Percentiles rank a stretch among this genome's conserved stretches.
Conservation (phyloP, 2,113 vertebrate genomes). For the Corythoichthys intestinalis region DNA sequence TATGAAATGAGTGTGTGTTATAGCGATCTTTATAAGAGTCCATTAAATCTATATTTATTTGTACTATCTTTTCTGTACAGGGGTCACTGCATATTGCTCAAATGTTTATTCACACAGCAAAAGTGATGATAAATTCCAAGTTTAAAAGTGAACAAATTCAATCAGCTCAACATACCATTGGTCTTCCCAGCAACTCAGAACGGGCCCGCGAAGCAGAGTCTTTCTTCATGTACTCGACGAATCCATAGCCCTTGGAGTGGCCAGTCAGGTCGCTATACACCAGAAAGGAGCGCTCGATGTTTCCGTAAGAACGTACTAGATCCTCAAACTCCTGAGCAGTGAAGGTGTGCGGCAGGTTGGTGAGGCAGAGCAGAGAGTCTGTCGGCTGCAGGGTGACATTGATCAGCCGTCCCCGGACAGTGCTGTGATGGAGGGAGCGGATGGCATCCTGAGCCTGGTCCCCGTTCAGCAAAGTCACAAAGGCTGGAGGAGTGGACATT, state of each 20-base stretch:
- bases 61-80: background rate
- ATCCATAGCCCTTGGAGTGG: conserved; percentile 93
- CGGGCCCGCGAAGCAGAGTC: conserved; percentile 93
- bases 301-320: conserved; percentile 87
- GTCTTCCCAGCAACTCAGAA: conserved; percentile 86
- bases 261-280: conserved; percentile 89
- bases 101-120: too few species aligned
- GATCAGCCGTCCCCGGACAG: conserved; percentile 85
- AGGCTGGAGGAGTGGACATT: conserved; percentile 79
- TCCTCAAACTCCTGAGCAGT: conserved; percentile 86
- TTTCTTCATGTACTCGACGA: conserved; percentile 99
- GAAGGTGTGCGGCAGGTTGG: conserved; percentile 85
- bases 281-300: conserved; percentile 93
- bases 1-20: too few species aligned
- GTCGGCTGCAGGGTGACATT: conserved; percentile 92
- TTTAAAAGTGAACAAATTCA: background rate
- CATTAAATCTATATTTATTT: background rate
- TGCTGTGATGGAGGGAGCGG: conserved; percentile 82
- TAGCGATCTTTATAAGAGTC: too few species aligned
- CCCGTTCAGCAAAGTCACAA: conserved; percentile 93
- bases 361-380: conserved; percentile 90
- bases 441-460: conserved; percentile 95
- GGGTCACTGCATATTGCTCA: background rate
- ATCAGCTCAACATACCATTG: conserved; percentile 49
- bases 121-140: too few species aligned